Conservation (phyloP, 2,888 invertebrate genomes). For the Agrypnus murinus region DNA sequence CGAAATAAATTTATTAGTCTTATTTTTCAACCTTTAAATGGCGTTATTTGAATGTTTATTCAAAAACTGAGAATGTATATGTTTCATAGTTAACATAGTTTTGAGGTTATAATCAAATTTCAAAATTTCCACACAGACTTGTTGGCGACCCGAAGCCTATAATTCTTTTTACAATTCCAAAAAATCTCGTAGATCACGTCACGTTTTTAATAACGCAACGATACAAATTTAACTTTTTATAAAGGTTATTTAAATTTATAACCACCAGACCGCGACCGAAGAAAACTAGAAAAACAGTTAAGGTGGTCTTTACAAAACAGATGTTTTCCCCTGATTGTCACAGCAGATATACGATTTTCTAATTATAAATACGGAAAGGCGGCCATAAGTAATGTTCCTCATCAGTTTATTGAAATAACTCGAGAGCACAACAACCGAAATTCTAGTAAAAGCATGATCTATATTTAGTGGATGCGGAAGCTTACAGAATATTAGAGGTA, state of each 20-base stretch:
- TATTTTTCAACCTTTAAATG: too few relatives aligned
- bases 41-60: too few relatives aligned
- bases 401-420: conserved; percentile 15
- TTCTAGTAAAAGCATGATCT: neutral
- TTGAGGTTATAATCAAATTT: too few relatives aligned
- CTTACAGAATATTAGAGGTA: neutral
- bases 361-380: conserved; percentile 22
- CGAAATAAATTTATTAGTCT: too few relatives aligned
- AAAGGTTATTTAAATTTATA: conserved; percentile 17
- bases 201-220: too few relatives aligned
- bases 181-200: neutral
- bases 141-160: neutral
- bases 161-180: neutral
- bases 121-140: too few relatives aligned
- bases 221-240: neutral
- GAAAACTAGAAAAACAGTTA: conserved; percentile 5
- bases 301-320: conserved; percentile 9
- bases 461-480: conserved; percentile 7
- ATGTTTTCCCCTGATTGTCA: conserved; percentile 13
- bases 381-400: conserved; percentile 1
- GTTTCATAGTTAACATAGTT: too few relatives aligned
- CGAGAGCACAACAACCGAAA: neutral
- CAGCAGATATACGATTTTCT: conserved; percentile 18
- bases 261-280: conserved; percentile 10
- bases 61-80: too few relatives aligned